Evolutionary conservation across 2,113 vertebrate species (phyloP), one percentile per base, ranked within the genome.

Genomic region (Ptilorrhoa leucosticta): DNA sequence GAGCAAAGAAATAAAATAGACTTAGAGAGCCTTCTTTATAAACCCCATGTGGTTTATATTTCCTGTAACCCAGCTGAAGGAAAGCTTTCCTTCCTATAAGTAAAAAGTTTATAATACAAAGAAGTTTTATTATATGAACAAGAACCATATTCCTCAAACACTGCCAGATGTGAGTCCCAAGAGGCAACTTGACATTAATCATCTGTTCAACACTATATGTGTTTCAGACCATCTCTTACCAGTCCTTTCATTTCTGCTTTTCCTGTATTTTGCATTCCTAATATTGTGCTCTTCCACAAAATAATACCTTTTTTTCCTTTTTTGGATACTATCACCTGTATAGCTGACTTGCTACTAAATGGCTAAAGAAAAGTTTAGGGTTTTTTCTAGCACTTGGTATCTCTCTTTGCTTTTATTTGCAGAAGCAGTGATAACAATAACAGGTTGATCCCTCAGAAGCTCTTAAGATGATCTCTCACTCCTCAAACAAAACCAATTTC

Each of bases 391-490:
- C 26, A 61, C 2, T 7, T 42, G 5, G 8, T 66, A 76, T 37
- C 27, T 20, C 26, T 48, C 47, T 56, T 13, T 21, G 51, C 30
- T 75, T 83, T 65, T 66, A 54, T 73, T 72, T 27, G 19, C 31
- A 51, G 28, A 14, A 73, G 63, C 2, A 56, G 22, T 22, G 37
- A 48, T 4, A 86, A 31, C 17, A 84, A 2, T 6, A 65, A 65
- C 12, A 47, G 26, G 12, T 2, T 57, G n/a, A 58, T 39, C 15
- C 50, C 53, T 53, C 26, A 30, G 10, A 39, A 76, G 69, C 42
- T n/a, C 15, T 0, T 21, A 57, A 57, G 3, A 81, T 13, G 35
- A 66, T 39, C 3, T 2, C 5, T 37, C 30, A 35, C 15, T 45
- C 13, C 44, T 57, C 39, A 50, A 70, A 64, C 9, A n/a, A 22